These are phyloP conservation scores for Dasyurus viverrinus DNA, from an alignment of 2,113 vertebrate species.

Conservation along the genomic window DNA sequence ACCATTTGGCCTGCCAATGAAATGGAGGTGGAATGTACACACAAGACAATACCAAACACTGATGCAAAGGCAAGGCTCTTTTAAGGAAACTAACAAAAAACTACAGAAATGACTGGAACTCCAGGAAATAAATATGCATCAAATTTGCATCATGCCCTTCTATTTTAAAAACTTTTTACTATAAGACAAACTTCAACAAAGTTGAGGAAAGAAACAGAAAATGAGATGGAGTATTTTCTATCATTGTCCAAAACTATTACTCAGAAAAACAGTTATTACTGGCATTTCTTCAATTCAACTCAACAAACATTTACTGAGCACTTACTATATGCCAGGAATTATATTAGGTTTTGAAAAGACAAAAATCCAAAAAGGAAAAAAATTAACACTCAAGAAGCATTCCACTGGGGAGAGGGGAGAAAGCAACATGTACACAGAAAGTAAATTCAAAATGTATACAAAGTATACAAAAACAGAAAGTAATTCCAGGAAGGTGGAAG, in stretches of 20 bases:
- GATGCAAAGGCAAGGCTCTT: background rate
- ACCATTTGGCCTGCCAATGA: background rate
- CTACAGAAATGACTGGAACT: slow-evolving; percentile 9
- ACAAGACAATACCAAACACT: slow-evolving; percentile 31
- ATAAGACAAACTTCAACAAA: slow-evolving; percentile 42
- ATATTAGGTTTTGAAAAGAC: background rate
- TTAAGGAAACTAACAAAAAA: slow-evolving; percentile 1
- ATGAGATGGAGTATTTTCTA: slow-evolving; percentile 41
- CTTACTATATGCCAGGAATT: background rate
- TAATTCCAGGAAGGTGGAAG: background rate
- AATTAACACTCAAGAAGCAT: background rate
- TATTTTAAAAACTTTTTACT: slow-evolving; percentile 35
- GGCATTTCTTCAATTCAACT: slow-evolving; percentile 24
- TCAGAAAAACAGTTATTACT: slow-evolving; percentile 26
- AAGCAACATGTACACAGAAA: background rate
- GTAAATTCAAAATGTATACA: background rate
- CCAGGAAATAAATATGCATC: background rate
- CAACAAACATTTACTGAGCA: background rate
- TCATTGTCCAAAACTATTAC: slow-evolving; percentile 44
- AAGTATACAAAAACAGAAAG: background rate
- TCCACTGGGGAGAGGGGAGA: background rate
- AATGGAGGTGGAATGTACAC: slow-evolving; percentile 4
- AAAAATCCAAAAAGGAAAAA: background rate
- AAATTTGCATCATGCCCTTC: slow-evolving; percentile 30
- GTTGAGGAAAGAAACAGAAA: slow-evolving; percentile 37